Conservation (phyloP, 2,797 vertebrate species). For the Eutrigla gurnardus region DNA sequence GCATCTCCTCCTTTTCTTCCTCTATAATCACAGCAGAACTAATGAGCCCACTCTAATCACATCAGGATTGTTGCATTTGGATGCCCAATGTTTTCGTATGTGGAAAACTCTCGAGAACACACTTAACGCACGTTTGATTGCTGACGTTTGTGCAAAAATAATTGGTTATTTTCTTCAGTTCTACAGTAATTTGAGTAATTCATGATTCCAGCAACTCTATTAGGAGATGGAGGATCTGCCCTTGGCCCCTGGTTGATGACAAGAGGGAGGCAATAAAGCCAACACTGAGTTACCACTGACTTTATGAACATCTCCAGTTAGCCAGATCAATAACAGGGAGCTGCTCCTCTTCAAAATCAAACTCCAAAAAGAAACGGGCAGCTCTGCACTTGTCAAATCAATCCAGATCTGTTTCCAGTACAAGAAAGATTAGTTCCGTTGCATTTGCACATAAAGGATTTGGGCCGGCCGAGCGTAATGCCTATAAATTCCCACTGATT, state of each 20-base stretch:
- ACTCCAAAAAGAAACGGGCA: constrained; percentile 14
- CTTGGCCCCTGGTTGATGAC: constrained; percentile 25
- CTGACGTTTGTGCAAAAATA: too few species aligned
- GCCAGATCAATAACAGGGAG: constrained; percentile 63
- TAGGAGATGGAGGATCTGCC: too few species aligned
- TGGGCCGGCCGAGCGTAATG: neutral
- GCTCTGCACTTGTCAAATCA: constrained; percentile 30
- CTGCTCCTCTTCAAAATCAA: constrained; percentile 14
- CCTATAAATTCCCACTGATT: constrained; percentile 40
- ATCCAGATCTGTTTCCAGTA: constrained; percentile 33
- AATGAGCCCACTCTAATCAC: constrained; percentile 83
- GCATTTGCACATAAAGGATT: constrained; percentile 29
- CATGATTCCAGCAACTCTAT: too few species aligned
- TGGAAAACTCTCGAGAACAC: too few species aligned
- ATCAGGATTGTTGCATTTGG: constrained; percentile 86
- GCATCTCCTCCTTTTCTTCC: constrained; percentile 63
- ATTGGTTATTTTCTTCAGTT: too few species aligned
- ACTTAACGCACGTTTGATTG: too few species aligned
- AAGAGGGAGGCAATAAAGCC: constrained; percentile 35
- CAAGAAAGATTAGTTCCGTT: constrained; percentile 17
- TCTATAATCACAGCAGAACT: constrained; percentile 71
- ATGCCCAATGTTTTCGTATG: constrained; percentile 80
- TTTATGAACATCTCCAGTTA: constrained; percentile 77
- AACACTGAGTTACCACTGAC: constrained; percentile 48
- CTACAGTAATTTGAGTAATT: too few species aligned